Evolutionary conservation across 2,113 vertebrate species (phyloP).

Genomic region (Stomatorhinus ivindoensis): DNA sequence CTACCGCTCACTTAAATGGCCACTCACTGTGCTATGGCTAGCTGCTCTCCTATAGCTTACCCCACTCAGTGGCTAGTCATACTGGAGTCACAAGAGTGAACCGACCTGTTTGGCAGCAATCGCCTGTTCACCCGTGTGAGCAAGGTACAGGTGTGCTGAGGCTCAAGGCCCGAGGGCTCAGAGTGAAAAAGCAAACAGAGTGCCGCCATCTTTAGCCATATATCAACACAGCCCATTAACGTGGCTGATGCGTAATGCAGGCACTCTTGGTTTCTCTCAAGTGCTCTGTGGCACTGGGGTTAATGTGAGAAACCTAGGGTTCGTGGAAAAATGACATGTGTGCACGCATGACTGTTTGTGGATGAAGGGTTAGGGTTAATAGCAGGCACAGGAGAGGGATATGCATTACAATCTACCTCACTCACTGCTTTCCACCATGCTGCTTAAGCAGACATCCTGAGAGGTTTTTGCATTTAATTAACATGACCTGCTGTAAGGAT

Average conservation of each 20-base stretch:
- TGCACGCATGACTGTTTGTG: constrained; percentile 21
- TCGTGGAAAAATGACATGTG: not conserved
- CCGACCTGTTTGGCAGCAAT: not conserved
- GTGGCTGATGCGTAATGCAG: not conserved
- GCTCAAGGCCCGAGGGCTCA: not conserved
- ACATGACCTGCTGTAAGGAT: not conserved
- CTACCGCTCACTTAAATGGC: not conserved
- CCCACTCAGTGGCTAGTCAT: not conserved
- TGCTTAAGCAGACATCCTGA: not conserved
- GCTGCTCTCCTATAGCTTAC: not conserved
- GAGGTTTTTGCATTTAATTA: not conserved
- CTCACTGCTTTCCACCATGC: not conserved
- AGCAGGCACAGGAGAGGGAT: not conserved
- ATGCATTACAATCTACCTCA: not conserved
- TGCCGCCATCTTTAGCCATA: not conserved
- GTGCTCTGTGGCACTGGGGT: not conserved
- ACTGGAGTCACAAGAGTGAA: not conserved
- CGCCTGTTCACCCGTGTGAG: not conserved
- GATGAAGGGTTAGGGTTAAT: constrained; percentile 21
- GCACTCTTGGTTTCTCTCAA: not conserved
- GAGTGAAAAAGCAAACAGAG: not conserved
- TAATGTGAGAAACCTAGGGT: not conserved
- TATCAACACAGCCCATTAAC: not conserved
- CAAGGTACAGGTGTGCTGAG: not conserved
- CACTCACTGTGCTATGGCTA: not conserved